Base-by-base conservation (phyloP, 2,888 invertebrate species). In the Thymelicus lineola region DNA sequence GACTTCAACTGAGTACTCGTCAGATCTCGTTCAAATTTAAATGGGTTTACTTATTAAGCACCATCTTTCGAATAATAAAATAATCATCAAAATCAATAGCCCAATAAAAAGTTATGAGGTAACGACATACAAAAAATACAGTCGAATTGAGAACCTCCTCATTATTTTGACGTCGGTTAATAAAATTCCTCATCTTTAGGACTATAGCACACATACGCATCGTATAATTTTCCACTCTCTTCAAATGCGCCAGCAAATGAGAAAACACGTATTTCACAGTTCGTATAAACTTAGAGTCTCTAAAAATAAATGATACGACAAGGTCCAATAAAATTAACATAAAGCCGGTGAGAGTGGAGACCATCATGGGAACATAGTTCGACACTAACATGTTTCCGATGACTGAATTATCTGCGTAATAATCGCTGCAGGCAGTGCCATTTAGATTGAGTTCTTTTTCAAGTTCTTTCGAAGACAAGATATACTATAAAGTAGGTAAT, bases 141-240 rank as follows among this genome's bases (percentile, higher is more conserved):
- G n/a, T n/a, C n/a, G n/a, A n/a, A n/a, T n/a, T n/a, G n/a, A n/a
- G n/a, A n/a, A n/a, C n/a, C n/a, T n/a, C n/a, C n/a, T n/a, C n/a
- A n/a, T n/a, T n/a, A n/a, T n/a, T n/a, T n/a, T n/a, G n/a, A n/a
- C n/a, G n/a, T n/a, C n/a, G n/a, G n/a, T n/a, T n/a, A n/a, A n/a
- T n/a, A n/a, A 85, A 98, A 98, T 84, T 97, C 96, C 83, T 98
- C 98, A 88, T 98, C 98, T 90, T 97, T 97, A 57, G 97, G 97
- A 79, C 98, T 97, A 90, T 98, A 99, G 81, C 98, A 96, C 14
- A 99, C 97, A 86, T 98, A 98, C 61, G 97, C 98, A 86, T 99
- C 98, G 89, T 98, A 98, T 42, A 97, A 94, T 81, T 97, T 97
- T 81, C 98, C 97, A 73, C 96, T 95, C 80, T 97, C 97, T 85